Base-by-base conservation (phyloP, 2,888 invertebrate species). In the Scaptomyza tumidula region DNA sequence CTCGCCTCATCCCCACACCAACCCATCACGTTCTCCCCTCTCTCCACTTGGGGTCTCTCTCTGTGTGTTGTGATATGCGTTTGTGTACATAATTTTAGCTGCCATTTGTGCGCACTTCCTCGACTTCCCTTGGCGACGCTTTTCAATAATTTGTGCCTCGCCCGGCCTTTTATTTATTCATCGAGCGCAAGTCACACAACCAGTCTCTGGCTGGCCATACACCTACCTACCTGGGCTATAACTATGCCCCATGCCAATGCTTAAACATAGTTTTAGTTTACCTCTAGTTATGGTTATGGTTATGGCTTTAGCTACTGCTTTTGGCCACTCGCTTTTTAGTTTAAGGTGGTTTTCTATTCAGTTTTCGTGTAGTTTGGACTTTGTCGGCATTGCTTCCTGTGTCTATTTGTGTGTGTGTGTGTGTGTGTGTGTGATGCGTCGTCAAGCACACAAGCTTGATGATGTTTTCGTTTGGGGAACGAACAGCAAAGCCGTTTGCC, bases 321-420 rank as follows among this genome's bases (percentile, higher is more conserved):
- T 31, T 39, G 48, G 48, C 48, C 33, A 19, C 14, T 44, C 16
- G 44, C 14, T 39, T 39, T 39, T 39, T 14, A 9, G 31, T 37
- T 45, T 64, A 37, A 11, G 31, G 14, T 14, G 16, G 14, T 55
- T 61, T 57, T 63, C 29, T 3, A 14, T 39, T 37, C 14, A 60
- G 35, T 49, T 53, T 13, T 44, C 64, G 44, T 43, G 29, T 80
- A 74, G 71, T 68, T 81, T 69, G 75, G 66, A 60, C 50, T 75
- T 64, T 81, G 85, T 71, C 75, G 78, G 69, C 63, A 62, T 65
- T 58, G 52, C 63, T 80, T 85, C 85, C 80, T 75, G 78, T 78
- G 57, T 33, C 57, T 24, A 24, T 24, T 1, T 24, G 24, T 24
- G 24, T 24, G 13, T 75, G 78, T 78, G 57, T 33, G 61, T 6